These are phyloP conservation scores for Polymixis flavicincta DNA, from an alignment of 2,888 invertebrate genomes.

Conservation along the genomic window DNA sequence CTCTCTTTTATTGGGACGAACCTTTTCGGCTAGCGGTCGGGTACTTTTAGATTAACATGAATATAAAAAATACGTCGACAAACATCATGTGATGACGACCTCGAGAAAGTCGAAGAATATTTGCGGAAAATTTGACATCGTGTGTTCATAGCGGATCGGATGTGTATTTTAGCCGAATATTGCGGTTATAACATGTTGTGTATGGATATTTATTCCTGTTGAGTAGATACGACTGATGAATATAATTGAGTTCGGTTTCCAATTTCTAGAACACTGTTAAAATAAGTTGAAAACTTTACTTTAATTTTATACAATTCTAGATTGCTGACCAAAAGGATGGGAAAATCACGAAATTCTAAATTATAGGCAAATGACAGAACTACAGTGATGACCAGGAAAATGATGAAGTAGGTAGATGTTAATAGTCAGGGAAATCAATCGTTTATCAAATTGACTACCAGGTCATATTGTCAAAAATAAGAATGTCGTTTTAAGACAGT, in stretches of 20 bases:
- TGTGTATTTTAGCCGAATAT: background rate
- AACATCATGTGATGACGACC: background rate
- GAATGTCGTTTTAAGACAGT: background rate
- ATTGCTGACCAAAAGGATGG: background rate
- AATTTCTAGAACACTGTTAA: background rate
- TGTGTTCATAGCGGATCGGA: background rate
- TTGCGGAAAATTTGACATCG: background rate
- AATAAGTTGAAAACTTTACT: background rate
- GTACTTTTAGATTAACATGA: constrained; percentile 35
- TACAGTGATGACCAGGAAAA: background rate
- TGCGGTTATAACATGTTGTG: background rate
- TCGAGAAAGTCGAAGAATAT: background rate
- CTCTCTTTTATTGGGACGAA: constrained; percentile 42
- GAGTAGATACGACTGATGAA: background rate
- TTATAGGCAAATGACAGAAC: background rate
- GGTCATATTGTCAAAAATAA: background rate
- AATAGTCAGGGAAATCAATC: background rate
- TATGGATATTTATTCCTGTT: background rate
- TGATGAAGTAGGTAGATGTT: background rate
- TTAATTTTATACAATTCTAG: too few species aligned
- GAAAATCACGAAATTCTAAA: background rate
- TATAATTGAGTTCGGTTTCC: background rate
- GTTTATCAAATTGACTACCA: background rate
- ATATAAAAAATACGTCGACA: constrained; percentile 16
- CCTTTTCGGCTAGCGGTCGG: constrained; percentile 29